phyloP scores from a whole-genome alignment of 2,113 vertebrate genomes.

The Urocynchramus pylzowi region DNA sequence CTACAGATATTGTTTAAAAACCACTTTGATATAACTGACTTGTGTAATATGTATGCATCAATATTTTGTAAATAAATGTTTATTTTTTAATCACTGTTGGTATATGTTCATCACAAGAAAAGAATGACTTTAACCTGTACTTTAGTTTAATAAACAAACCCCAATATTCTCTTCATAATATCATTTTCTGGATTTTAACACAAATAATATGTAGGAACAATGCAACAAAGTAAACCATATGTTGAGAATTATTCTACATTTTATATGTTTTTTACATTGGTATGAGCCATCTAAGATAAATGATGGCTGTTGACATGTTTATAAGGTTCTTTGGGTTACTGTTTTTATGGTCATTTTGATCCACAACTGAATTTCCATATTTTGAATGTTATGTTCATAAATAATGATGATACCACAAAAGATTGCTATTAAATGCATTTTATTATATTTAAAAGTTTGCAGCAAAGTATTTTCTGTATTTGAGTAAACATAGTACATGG shows the following conservation, averaged over 20 bases:
- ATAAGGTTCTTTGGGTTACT: conserved; percentile 64
- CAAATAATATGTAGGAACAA: conserved; percentile 54
- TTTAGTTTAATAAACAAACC: conserved; percentile 79
- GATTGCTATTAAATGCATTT: conserved; percentile 57
- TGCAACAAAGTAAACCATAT: conserved; percentile 46
- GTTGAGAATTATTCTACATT: conserved; percentile 61
- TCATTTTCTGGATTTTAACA: conserved; percentile 78
- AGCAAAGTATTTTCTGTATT: conserved; percentile 62
- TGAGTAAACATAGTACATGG: conserved; percentile 54
- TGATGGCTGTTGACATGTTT: conserved; percentile 65
- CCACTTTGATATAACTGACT: conserved; percentile 89
- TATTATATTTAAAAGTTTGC: conserved; percentile 53
- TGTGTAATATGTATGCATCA: conserved; percentile 91
- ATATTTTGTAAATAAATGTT: conserved; percentile 89
- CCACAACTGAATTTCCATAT: conserved; percentile 52
- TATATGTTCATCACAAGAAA: conserved; percentile 81
- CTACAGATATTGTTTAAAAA: conserved; percentile 89
- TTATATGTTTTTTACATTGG: conserved; percentile 73
- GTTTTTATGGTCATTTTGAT: conserved; percentile 58
- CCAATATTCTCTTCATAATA: conserved; percentile 80
- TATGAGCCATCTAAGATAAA: conserved; percentile 62
- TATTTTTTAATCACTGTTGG: conserved; percentile 88
- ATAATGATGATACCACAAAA: conserved; percentile 38
- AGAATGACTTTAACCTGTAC: conserved; percentile 74
- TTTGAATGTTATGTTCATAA: conserved; percentile 53